A percentile compares a stretch with the other conserved stretches of the same genome.
These are phyloP conservation scores for Lissocephala sabroskyi DNA, from an alignment of 2,888 invertebrate genomes.

Conservation along the genomic window DNA sequence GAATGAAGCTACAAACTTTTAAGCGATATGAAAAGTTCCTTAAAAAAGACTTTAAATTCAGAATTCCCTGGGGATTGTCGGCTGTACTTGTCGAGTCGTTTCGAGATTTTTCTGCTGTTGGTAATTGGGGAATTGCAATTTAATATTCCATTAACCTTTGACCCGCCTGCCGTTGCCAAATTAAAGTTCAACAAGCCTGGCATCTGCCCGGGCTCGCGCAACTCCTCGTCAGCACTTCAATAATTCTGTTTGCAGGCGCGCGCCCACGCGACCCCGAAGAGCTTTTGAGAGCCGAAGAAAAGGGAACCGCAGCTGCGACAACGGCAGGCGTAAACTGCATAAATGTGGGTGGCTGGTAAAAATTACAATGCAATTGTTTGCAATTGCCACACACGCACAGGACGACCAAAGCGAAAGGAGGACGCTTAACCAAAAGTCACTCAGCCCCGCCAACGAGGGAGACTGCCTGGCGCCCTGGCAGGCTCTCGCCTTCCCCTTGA, in stretches of 20 bases:
- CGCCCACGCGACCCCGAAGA: slow-evolving; percentile 32
- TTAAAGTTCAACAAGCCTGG: too few species aligned
- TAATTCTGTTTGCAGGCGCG: slow-evolving; percentile 57
- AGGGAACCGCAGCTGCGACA: slow-evolving; percentile 29
- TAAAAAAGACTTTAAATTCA: too few species aligned
- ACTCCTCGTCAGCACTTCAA: slow-evolving; percentile 36
- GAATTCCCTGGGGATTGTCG: too few species aligned
- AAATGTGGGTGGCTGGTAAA: slow-evolving; percentile 21
- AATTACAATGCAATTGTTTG: slow-evolving; percentile 59
- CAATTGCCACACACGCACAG: slow-evolving; percentile 24
- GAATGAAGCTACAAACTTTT: too few species aligned
- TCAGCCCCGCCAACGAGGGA: neutral
- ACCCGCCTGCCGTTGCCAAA: too few species aligned
- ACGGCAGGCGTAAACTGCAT: slow-evolving; percentile 19
- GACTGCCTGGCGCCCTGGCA: slow-evolving; percentile 19
- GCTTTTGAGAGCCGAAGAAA: slow-evolving; percentile 49
- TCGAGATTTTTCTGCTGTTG: too few species aligned
- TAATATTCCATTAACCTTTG: too few species aligned
- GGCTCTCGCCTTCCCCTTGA: neutral
- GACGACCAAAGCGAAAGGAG: slow-evolving; percentile 1
- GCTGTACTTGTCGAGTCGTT: too few species aligned
- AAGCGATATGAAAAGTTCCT: too few species aligned
- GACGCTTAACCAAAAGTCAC: slow-evolving; percentile 3
- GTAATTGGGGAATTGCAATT: too few species aligned
- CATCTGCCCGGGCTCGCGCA: too few species aligned